Conservation (phyloP, 92 coral and sea anemone genomes). For the Porites cylindrica region DNA sequence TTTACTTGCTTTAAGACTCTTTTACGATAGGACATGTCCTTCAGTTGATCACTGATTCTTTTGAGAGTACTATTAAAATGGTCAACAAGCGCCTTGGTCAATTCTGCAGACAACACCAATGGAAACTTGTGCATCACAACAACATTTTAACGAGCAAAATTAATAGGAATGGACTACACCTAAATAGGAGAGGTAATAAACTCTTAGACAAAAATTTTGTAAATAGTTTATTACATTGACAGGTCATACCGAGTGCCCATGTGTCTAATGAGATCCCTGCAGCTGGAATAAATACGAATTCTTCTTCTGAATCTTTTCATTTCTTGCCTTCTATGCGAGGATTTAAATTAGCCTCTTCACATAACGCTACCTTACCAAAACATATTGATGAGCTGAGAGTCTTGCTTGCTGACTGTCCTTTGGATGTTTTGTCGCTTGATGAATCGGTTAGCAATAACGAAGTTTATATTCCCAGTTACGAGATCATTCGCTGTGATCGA, state of each 20-base stretch:
- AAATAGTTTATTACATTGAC: neutral
- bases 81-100: conserved; percentile 12
- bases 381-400: neutral
- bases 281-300: neutral
- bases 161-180: neutral
- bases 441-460: conserved; percentile 60
- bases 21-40: too few relatives aligned
- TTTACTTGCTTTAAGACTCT: too few relatives aligned
- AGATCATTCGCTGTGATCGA: conserved; percentile 43
- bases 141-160: neutral
- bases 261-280: neutral
- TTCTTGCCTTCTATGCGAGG: conserved; percentile 13
- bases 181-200: neutral
- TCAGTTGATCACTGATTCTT: neutral
- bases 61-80: neutral
- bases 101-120: conserved; percentile 14
- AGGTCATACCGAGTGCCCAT: neutral
- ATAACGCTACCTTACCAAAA: conserved; percentile 1
- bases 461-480: conserved; percentile 58
- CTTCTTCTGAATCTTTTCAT: neutral
- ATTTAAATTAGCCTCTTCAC: conserved; percentile 24
- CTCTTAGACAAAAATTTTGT: neutral
- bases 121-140: conserved; percentile 16
- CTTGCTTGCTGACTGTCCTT: neutral
- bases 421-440: conserved; percentile 59